Evolutionary conservation across 2,113 vertebrate species (phyloP).

Genomic region (Syrmaticus mikado): DNA sequence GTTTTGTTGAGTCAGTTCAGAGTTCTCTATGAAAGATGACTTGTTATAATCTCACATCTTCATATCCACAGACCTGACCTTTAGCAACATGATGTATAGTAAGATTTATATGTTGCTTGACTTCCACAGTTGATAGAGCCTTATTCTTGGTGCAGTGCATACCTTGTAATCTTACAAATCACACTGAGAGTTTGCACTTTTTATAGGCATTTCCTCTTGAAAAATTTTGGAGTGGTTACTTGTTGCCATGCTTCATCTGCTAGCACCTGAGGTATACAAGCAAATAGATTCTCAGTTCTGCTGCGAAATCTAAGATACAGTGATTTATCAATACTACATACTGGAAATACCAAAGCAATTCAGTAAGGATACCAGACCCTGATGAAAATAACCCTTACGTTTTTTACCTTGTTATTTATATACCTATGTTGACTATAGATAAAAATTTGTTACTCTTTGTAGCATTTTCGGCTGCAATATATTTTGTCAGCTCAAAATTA

Average conservation of each 20-base stretch:
- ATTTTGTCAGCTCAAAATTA: not conserved
- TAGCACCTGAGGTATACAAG: not conserved
- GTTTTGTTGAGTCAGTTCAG: not conserved
- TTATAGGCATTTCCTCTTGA: not conserved
- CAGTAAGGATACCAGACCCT: not conserved
- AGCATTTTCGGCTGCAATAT: not conserved
- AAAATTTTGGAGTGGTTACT: not conserved
- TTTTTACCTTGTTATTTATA: not conserved
- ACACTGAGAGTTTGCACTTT: not conserved
- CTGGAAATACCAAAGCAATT: not conserved
- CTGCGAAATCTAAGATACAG: not conserved
- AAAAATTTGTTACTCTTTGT: not conserved
- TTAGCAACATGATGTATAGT: not conserved
- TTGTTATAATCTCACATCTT: not conserved
- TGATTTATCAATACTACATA: fast-evolving
- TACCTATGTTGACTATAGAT: not conserved
- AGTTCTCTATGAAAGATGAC: not conserved
- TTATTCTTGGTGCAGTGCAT: not conserved
- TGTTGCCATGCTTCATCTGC: not conserved
- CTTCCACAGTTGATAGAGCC: not conserved
- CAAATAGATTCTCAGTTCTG: not conserved
- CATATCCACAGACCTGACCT: fast-evolving
- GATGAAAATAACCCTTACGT: not conserved
- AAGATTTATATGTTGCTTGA: not conserved
- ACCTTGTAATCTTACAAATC: not conserved